Evolutionary conservation across 2,113 vertebrate genomes (phyloP).

Genomic region (Percopsis transmontana): DNA sequence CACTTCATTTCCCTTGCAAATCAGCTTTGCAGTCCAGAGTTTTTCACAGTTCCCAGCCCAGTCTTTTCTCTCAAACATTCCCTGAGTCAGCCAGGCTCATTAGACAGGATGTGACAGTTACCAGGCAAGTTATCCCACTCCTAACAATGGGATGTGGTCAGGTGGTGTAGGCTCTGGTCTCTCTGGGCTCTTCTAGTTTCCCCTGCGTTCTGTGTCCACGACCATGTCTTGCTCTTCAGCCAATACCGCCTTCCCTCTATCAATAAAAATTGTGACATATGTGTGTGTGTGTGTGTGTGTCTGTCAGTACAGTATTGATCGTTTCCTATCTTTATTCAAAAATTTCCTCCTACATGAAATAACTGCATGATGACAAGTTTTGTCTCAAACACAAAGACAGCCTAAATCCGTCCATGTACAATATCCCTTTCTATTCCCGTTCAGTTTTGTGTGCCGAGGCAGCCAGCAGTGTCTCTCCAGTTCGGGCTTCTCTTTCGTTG

Average conservation of each 20-base stretch:
- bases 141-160: constrained; percentile 66
- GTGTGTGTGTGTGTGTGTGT: neutral
- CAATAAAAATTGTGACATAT: constrained; percentile 42
- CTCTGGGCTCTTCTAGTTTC: constrained; percentile 41
- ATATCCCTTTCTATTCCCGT: constrained; percentile 32
- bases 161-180: constrained; percentile 50
- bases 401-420: neutral
- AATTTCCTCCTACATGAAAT: neutral
- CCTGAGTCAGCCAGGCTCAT: constrained; percentile 66
- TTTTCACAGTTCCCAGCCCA: constrained; percentile 42
- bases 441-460: constrained; percentile 14
- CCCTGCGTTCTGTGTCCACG: constrained; percentile 31
- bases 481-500: constrained; percentile 27
- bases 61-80: constrained; percentile 33
- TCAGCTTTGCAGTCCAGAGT: constrained; percentile 61
- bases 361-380: neutral
- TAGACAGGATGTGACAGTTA: constrained; percentile 72
- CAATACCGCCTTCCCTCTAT: constrained; percentile 37
- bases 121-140: constrained; percentile 53
- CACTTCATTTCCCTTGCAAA: constrained; percentile 83
- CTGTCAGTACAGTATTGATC: neutral
- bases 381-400: constrained; percentile 13
- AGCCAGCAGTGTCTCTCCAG: constrained; percentile 27
- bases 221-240: constrained; percentile 24
- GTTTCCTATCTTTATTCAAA: neutral